Evolutionary conservation across 1,140 invertebrate species (phyloP), one percentile per base, ranked within the genome.

Genomic region (Drosophila funebris): DNA sequence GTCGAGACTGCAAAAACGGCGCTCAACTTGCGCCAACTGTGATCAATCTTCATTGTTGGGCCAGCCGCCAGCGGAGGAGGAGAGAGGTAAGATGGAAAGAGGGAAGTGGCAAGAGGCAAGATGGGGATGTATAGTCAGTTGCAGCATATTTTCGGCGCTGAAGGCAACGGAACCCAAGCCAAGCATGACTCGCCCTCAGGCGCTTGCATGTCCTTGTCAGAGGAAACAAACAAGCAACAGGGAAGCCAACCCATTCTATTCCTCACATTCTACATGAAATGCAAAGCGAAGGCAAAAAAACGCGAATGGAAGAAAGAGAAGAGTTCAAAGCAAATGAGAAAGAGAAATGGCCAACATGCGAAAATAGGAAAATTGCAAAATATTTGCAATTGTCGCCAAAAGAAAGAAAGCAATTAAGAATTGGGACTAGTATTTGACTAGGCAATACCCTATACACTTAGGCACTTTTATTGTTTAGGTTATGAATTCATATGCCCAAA

Each of bases 381-480:
- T 85, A 85, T 85, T 85, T 85, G 81, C 81, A 85, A 87, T 87
- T 78, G 82, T 87, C 82, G 78, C 80, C 50, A 64, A 48, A 37
- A 43, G 11, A 4, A 18, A n/a, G 9, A 16, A 50, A 37, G 37
- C 2, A 7, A 24, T 3, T 11, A 11, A 0, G 7, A 13, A 13
- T 3, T 4, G 8, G 7, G n/a, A n/a, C n/a, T 11, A 3, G n/a
- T 4, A 6, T n/a, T n/a, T n/a, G 36, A 41, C 44, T 41, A 7
- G n/a, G 0, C 13, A 11, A 63, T 41, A 39, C 22, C 29, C 58
- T 48, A 7, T 11, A 22, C n/a, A n/a, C n/a, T 13, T 31, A 31
- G 9, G 2, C 8, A 0, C 6, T n/a, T n/a, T n/a, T n/a, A n/a
- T n/a, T n/a, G n/a, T n/a, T n/a, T n/a, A n/a, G n/a, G n/a, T n/a